These are phyloP conservation scores for Neoascia interrupta DNA, from an alignment of 2,888 invertebrate genomes.

Conservation along the genomic window DNA sequence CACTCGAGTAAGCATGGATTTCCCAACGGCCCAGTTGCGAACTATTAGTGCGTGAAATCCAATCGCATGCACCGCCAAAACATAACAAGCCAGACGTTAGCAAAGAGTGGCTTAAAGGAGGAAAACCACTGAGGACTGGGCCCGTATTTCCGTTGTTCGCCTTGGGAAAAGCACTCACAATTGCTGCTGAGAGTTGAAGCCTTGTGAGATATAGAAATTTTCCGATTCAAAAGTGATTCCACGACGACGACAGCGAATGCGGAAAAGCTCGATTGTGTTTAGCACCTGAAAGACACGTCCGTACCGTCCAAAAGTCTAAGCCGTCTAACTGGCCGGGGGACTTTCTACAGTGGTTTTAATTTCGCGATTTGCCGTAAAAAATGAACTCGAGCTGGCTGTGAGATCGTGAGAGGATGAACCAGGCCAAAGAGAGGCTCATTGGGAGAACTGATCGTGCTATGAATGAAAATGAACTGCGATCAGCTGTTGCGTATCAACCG, in stretches of 20 bases:
- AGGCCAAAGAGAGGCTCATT: conserved; percentile 5
- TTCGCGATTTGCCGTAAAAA: conserved; percentile 14
- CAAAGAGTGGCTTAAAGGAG: conserved; percentile 2
- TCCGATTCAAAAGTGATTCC: conserved; percentile 13
- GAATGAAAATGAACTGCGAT: conserved; percentile 61
- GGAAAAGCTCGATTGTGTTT: conserved; percentile 54
- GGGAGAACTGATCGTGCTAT: conserved; percentile 34
- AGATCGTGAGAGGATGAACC: conserved; percentile 40
- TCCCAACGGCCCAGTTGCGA: conserved; percentile 50
- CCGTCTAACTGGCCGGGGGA: conserved; percentile 55
- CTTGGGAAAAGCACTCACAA: conserved; percentile 3
- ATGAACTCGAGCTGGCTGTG: conserved; percentile 21
- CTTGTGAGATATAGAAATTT: conserved; percentile 23
- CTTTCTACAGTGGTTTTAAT: conserved; percentile 62
- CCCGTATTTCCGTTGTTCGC: conserved; percentile 42
- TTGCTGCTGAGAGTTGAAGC: background rate
- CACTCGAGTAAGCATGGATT: conserved; percentile 51
- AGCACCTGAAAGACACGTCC: conserved; percentile 62
- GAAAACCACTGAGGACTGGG: conserved; percentile 19
- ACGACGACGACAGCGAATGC: conserved; percentile 41
- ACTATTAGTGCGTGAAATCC: conserved; percentile 64
- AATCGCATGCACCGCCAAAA: conserved; percentile 53
- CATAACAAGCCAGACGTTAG: conserved; percentile 24
- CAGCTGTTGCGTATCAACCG: conserved; percentile 56
- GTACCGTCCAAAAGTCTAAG: conserved; percentile 60